phyloP scores from a whole-genome alignment of 2,113 vertebrate genomes.

The Romanogobio albipinnatus region DNA sequence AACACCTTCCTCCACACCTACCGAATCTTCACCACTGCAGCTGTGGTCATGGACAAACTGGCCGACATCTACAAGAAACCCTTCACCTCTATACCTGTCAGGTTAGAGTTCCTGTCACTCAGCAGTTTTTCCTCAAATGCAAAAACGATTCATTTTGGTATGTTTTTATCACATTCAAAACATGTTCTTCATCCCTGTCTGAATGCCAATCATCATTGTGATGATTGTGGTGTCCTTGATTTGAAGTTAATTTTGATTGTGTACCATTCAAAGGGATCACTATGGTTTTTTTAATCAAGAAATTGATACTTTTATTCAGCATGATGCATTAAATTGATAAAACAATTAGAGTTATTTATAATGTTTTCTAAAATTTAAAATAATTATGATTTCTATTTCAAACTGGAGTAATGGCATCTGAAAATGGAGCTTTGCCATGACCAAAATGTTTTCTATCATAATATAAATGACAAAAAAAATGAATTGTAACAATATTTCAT shows the following conservation, averaged over 20 bases:
- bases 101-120: conserved; percentile 69
- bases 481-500: too few relatives aligned
- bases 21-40: conserved; percentile 89
- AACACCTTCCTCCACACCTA: conserved; percentile 98
- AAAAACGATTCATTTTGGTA: not conserved
- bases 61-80: conserved; percentile 92
- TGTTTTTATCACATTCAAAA: not conserved
- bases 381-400: not conserved
- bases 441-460: too few relatives aligned
- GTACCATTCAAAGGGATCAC: not conserved
- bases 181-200: not conserved
- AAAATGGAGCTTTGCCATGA: not conserved
- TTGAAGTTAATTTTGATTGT: not conserved
- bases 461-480: too few relatives aligned
- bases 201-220: not conserved
- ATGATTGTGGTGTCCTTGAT: not conserved
- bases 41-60: conserved; percentile 91
- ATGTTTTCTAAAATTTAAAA: not conserved
- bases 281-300: not conserved
- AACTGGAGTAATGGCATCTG: not conserved
- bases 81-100: conserved; percentile 92
- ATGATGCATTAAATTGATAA: not conserved
- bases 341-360: not conserved
- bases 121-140: not conserved
- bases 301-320: not conserved